phyloP scores from a whole-genome alignment of 2,113 vertebrate genomes.

The Cyanoliseus patagonus region DNA sequence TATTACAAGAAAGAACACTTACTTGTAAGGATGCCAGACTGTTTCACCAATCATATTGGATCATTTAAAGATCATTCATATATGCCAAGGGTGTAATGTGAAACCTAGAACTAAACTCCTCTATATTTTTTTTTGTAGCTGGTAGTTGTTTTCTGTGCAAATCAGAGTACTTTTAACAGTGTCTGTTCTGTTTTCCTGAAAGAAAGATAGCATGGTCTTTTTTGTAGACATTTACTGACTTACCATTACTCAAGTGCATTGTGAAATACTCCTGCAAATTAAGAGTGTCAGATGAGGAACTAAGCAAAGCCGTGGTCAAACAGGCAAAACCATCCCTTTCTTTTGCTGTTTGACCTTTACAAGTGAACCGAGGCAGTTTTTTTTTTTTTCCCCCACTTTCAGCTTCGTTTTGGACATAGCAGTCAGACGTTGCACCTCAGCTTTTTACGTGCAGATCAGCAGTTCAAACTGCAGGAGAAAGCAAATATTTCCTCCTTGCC shows the following conservation, averaged over 20 bases:
- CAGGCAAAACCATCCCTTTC: neutral
- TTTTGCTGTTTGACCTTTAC: neutral
- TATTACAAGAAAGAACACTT: neutral
- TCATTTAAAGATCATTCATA: neutral
- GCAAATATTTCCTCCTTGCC: neutral
- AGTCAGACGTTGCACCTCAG: neutral
- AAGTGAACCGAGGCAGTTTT: neutral
- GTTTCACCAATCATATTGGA: constrained; percentile 6
- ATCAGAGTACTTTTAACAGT: neutral
- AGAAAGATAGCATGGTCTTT: neutral
- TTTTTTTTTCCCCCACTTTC: neutral
- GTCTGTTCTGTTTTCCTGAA: neutral
- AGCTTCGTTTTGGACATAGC: neutral
- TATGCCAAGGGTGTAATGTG: neutral
- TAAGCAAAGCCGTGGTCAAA: neutral
- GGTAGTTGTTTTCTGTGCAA: neutral
- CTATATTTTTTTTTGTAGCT: neutral
- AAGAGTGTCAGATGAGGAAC: constrained; percentile 3
- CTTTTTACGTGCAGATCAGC: neutral
- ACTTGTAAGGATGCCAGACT: neutral
- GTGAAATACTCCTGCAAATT: constrained; percentile 2
- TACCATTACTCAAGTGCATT: constrained; percentile 6
- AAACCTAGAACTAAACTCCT: neutral
- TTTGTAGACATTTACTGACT: neutral
- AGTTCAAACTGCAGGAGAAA: neutral